Conservation (phyloP, 2,797 vertebrate genomes). For the Pteronotus mesoamericanus region DNA sequence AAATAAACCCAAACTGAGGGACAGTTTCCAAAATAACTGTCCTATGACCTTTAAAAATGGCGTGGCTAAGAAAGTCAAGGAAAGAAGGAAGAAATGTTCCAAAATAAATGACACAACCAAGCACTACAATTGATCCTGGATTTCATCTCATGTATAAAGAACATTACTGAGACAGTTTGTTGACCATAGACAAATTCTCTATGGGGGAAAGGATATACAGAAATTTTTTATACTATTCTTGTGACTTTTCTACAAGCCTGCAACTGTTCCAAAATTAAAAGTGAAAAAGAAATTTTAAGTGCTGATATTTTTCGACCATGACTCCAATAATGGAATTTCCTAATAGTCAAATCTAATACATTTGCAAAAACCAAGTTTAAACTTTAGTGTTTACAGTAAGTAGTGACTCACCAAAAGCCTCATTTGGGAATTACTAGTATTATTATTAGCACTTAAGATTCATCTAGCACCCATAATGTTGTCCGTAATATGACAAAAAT, state of each 20-base stretch:
- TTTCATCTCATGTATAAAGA: not conserved
- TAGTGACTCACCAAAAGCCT: not conserved
- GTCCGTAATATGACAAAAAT: not conserved
- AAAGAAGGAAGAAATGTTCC: not conserved
- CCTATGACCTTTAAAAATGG: not conserved
- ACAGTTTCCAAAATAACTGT: not conserved
- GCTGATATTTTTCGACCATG: not conserved
- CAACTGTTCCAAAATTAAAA: constrained; percentile 41
- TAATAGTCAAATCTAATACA: not conserved
- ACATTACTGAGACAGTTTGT: not conserved
- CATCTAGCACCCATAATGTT: not conserved
- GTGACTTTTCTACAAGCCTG: not conserved
- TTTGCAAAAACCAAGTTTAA: not conserved
- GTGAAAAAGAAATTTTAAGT: not conserved
- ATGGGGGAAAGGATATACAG: not conserved
- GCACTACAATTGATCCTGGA: not conserved
- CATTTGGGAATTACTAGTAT: not conserved
- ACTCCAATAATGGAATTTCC: not conserved
- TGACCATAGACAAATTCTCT: not conserved
- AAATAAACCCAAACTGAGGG: not conserved
- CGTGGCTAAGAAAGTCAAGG: not conserved
- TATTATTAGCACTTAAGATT: not conserved
- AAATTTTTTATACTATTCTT: not conserved
- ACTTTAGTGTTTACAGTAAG: too few species aligned
- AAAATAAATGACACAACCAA: not conserved